A percentile compares a stretch with the other conserved stretches of the same genome.
Evolutionary conservation across 2,888 invertebrate species (phyloP).

Genomic region (Pandemis corylana): DNA sequence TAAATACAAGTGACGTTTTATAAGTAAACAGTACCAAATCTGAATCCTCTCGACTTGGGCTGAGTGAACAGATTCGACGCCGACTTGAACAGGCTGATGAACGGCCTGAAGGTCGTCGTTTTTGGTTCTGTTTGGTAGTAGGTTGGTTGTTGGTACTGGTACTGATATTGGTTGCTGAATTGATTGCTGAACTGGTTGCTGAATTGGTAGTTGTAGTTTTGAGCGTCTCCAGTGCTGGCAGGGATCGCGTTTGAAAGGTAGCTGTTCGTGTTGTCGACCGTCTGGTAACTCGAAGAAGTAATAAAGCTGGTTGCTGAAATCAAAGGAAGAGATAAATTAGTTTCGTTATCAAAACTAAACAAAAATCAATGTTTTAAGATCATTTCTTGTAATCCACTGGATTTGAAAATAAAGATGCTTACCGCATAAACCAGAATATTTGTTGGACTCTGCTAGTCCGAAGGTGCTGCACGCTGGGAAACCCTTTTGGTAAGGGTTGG

Average conservation of each 20-base stretch:
- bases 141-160: conserved; percentile 67
- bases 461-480: conserved; percentile 88
- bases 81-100: conserved; percentile 78
- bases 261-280: conserved; percentile 74
- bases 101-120: conserved; percentile 75
- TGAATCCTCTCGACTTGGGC: conserved; percentile 71
- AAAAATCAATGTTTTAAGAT: neutral
- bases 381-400: neutral
- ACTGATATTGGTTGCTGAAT: conserved; percentile 68
- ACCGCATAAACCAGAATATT: conserved; percentile 92
- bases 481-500: conserved; percentile 90
- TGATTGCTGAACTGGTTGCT: conserved; percentile 72
- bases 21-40: conserved; percentile 77
- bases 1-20: conserved; percentile 50
- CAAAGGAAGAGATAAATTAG: conserved; percentile 47
- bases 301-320: conserved; percentile 74
- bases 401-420: conserved; percentile 68
- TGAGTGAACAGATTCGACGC: conserved; percentile 75
- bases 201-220: conserved; percentile 71
- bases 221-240: conserved; percentile 78
- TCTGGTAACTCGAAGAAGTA: conserved; percentile 72
- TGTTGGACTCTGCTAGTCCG: conserved; percentile 88
- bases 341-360: neutral
- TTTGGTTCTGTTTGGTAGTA: conserved; percentile 62
- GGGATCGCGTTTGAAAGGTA: conserved; percentile 84